Evolutionary conservation across 2,113 vertebrate genomes (phyloP).

Genomic region (Pituophis catenifer): DNA sequence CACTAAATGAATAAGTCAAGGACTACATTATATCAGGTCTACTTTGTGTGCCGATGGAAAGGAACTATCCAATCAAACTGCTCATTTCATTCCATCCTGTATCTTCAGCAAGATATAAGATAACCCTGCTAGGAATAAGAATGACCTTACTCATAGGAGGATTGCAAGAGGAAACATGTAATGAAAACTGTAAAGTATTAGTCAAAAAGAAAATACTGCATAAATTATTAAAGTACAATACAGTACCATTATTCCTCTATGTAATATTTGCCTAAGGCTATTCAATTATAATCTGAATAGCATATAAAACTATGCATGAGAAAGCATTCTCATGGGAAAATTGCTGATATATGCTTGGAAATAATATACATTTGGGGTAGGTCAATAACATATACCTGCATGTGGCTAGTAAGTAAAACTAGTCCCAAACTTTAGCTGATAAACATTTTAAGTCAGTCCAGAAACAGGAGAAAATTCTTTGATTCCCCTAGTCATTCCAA

Average conservation of each 20-base stretch:
- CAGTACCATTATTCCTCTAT: background rate
- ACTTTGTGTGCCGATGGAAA: background rate
- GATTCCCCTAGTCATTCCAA: slow-evolving; percentile 60
- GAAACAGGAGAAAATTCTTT: slow-evolving; percentile 56
- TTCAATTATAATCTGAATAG: background rate
- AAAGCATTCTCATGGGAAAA: background rate
- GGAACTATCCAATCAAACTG: background rate
- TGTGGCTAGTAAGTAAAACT: slow-evolving; percentile 4
- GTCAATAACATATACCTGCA: background rate
- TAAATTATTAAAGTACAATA: background rate
- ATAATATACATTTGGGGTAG: background rate
- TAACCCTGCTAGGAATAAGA: background rate
- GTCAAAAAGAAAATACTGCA: background rate
- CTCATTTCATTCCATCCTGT: background rate
- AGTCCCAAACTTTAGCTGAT: slow-evolving; percentile 17
- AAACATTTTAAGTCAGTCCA: slow-evolving; percentile 49
- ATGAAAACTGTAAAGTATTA: background rate
- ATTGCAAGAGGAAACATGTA: background rate
- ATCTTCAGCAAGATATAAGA: background rate
- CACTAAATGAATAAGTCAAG: background rate
- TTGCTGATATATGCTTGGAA: background rate
- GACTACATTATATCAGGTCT: background rate
- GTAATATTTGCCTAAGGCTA: background rate
- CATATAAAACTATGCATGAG: background rate
- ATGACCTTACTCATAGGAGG: background rate